Conservation (phyloP, 2,888 invertebrate genomes). For the Acheta domesticus region DNA sequence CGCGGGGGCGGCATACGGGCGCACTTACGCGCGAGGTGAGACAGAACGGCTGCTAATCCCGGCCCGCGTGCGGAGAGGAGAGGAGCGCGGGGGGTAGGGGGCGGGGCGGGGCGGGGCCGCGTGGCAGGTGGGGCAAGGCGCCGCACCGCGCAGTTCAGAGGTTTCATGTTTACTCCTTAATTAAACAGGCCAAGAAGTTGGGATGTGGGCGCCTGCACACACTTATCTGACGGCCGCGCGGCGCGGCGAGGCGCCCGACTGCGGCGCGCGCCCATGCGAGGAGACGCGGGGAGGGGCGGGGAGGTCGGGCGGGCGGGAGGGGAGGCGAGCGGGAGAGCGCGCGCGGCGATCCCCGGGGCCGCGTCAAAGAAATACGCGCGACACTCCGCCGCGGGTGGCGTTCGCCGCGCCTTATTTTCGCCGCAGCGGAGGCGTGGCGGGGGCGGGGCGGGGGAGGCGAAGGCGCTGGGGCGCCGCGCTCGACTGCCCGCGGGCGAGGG, state of each 20-base stretch:
- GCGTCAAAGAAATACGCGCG: too few relatives aligned
- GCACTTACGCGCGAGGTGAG: not conserved
- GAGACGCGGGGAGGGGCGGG: not conserved
- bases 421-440: too few relatives aligned
- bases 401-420: too few relatives aligned
- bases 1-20: not conserved
- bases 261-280: not conserved
- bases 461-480: too few relatives aligned
- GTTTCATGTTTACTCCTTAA: slow-evolving; percentile 18
- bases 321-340: too few relatives aligned
- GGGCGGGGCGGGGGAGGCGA: too few relatives aligned
- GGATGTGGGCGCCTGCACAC: not conserved
- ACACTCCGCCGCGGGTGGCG: too few relatives aligned
- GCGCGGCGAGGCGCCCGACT: not conserved
- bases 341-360: too few relatives aligned
- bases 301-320: too few relatives aligned
- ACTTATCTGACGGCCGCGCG: slow-evolving; percentile 1
- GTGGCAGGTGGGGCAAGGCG: not conserved
- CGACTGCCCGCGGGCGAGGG: not conserved
- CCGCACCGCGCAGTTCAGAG: not conserved
- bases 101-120: not conserved
- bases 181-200: slow-evolving; percentile 18
- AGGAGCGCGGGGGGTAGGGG: not conserved
- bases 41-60: slow-evolving; percentile 7
- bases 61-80: not conserved